Conservation (phyloP, 2,888 invertebrate species). For the Amblyteles armatorius region DNA sequence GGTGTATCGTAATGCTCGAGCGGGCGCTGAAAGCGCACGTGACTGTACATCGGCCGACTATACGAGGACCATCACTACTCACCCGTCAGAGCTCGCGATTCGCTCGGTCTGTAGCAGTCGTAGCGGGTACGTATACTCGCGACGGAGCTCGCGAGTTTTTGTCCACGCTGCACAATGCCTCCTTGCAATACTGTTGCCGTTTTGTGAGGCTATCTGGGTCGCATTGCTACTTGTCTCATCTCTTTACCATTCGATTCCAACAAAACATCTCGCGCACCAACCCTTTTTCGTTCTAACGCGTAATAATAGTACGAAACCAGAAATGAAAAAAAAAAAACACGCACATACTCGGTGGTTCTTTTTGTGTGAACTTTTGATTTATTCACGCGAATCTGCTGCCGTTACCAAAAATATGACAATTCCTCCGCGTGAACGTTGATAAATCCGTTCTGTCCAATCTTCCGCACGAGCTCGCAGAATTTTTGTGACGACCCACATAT, state of each 20-base stretch:
- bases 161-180: constrained; percentile 53
- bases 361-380: not conserved
- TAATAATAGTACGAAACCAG: constrained; percentile 2
- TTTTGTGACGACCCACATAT: not conserved
- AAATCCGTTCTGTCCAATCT: not conserved
- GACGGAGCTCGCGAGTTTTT: constrained; percentile 52
- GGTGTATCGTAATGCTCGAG: constrained; percentile 17
- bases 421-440: no score
- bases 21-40: constrained; percentile 29
- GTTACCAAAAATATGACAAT: no score
- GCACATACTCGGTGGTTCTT: not conserved
- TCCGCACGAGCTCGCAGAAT: not conserved
- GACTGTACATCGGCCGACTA: constrained; percentile 50
- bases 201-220: constrained; percentile 59
- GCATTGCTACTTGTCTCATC: constrained; percentile 55
- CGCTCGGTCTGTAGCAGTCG: constrained; percentile 43
- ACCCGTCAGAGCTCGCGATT: constrained; percentile 56
- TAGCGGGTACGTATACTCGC: constrained; percentile 19
- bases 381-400: no score
- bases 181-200: constrained; percentile 47
- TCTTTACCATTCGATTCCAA: constrained; percentile 34
- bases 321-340: not conserved
- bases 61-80: constrained; percentile 70
- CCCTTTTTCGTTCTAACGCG: constrained; percentile 13
- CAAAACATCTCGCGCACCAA: constrained; percentile 47